Evolutionary conservation across 2,888 invertebrate species (phyloP).

Genomic region (Thelaira solivaga): DNA sequence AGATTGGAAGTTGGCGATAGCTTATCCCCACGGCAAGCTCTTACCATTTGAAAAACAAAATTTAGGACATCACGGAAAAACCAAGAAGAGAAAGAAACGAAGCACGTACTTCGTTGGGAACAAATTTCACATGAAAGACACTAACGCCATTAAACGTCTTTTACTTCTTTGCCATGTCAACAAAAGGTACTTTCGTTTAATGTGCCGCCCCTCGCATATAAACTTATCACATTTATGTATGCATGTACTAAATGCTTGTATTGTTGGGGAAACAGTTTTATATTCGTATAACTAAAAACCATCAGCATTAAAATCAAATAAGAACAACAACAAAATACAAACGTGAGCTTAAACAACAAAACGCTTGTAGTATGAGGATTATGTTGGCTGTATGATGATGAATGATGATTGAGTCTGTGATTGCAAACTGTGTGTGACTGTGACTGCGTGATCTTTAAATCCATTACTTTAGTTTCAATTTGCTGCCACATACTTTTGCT

Average conservation of each 20-base stretch:
- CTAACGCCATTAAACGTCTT: too few species aligned
- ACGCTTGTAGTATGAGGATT: slow-evolving; percentile 26
- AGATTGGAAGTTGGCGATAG: too few species aligned
- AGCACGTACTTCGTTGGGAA: too few species aligned
- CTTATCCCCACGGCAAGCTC: too few species aligned
- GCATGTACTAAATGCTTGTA: slow-evolving; percentile 13
- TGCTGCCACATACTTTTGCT: neutral
- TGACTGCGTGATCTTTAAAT: slow-evolving; percentile 43
- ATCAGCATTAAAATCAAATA: too few species aligned
- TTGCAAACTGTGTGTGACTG: slow-evolving; percentile 44
- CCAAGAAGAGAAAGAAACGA: neutral
- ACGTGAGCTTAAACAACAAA: slow-evolving; percentile 45
- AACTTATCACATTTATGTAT: slow-evolving; percentile 18
- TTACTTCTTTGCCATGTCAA: too few species aligned
- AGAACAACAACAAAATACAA: slow-evolving; percentile 1
- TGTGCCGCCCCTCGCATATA: slow-evolving; percentile 19
- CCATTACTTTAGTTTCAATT: slow-evolving; percentile 19
- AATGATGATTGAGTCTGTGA: slow-evolving; percentile 35
- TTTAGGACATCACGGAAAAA: too few species aligned
- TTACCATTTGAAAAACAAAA: too few species aligned
- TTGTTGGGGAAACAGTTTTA: slow-evolving; percentile 50
- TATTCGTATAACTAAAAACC: neutral
- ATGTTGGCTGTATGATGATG: slow-evolving; percentile 23
- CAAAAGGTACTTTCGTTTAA: too few species aligned
- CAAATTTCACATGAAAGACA: too few species aligned